phyloP scores from a whole-genome alignment of 1,140 invertebrate genomes.

The Euura saliciscinereae region DNA sequence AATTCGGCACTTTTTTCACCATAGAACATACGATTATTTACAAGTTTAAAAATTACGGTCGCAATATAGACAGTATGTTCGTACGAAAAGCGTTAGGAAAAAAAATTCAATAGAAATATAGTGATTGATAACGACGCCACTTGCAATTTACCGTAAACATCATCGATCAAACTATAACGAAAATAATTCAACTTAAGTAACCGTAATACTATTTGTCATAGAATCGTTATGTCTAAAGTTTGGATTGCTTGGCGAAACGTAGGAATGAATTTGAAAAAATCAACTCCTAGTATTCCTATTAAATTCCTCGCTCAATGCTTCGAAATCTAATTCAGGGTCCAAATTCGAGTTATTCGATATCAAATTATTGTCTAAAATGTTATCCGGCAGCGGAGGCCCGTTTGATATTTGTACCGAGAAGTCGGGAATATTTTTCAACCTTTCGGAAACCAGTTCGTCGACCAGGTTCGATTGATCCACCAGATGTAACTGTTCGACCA shows the following conservation, averaged over 20 bases:
- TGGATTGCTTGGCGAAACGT: not conserved
- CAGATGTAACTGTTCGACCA: conserved; percentile 50
- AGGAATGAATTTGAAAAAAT: conserved; percentile 26
- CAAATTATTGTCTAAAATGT: conserved; percentile 51
- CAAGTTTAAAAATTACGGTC: not conserved
- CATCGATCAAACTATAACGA: too few relatives aligned
- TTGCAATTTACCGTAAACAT: too few relatives aligned
- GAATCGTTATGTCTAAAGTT: not conserved
- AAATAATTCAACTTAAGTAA: not conserved
- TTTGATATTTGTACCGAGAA: not conserved
- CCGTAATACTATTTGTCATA: not conserved
- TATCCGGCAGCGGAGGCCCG: conserved; percentile 40
- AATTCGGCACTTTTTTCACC: not conserved
- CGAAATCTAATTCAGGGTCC: conserved; percentile 45
- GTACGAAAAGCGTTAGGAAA: not conserved
- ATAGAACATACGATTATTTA: not conserved
- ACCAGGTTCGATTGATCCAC: conserved; percentile 51
- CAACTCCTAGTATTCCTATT: conserved; percentile 47
- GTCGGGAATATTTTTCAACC: conserved; percentile 46
- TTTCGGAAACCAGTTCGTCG: conserved; percentile 51
- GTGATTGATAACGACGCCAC: too few relatives aligned
- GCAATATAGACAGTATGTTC: not conserved
- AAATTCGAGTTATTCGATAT: conserved; percentile 44
- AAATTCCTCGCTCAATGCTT: conserved; percentile 47
- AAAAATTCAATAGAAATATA: too few relatives aligned